Evolutionary conservation across 2,113 vertebrate species (phyloP), one percentile per base, ranked within the genome.

Genomic region (Himantopus leucocephalus): DNA sequence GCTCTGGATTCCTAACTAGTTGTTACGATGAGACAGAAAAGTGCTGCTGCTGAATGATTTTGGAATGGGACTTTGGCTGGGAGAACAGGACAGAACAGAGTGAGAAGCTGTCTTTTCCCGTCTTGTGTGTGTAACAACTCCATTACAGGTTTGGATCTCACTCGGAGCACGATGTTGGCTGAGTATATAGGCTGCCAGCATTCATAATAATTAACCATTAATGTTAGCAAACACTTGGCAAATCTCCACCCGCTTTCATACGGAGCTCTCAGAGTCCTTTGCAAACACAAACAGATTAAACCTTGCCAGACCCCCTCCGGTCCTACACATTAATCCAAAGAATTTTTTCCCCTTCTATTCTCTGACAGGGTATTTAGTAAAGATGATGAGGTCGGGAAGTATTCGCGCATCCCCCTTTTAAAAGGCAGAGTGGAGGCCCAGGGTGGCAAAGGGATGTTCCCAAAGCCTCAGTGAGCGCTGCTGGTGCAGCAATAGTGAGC

Each of bases 181-280:
- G 87, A 16, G 8, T 22, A 19, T 47, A 75, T 41, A 88, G 91
- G 95, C 87, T 97, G 95, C 91, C 91, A 96, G 67, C 62, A 80
- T 73, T 92, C 66, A 50, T 71, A 94, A 92, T 96, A 95, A 96
- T 97, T 96, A 96, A 95, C 94, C 85, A 90, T 91, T 95, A 97
- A 87, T 95, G 95, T 83, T 85, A 92, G 96, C 91, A 94, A 96
- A 97, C 94, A 92, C 86, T 94, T 94, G 95, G 97, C 95, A 94
- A 73, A 79, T 80, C 94, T 94, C 95, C 92, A 92, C 91, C 53
- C 4, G 7, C 85, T 87, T 86, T 75, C 81, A 92, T 70, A 19
- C 10, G 7, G 19, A 48, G 1, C 86, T 68, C 88, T 75, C 24
- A 3, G 50, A 97, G 70, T 23, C 77, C 86, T 92, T 59, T 79